These are phyloP conservation scores for Fukomys damarensis DNA, from an alignment of 2,113 vertebrate genomes.

Conservation along the genomic window DNA sequence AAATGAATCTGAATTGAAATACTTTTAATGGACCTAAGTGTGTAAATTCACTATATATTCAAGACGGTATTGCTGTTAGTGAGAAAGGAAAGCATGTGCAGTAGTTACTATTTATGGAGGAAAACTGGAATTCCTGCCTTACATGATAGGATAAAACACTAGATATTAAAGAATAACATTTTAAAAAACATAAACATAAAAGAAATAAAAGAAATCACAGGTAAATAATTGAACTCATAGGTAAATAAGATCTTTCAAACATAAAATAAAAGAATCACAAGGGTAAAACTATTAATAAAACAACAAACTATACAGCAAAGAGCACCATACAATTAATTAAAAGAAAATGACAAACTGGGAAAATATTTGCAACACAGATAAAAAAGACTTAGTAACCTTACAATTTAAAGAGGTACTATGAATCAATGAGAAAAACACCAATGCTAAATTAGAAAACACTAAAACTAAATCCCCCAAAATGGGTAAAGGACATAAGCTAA, in stretches of 20 bases:
- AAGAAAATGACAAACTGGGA: slow-evolving; percentile 50
- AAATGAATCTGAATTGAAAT: neutral
- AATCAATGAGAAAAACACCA: slow-evolving; percentile 4
- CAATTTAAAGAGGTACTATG: neutral
- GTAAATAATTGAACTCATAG: neutral
- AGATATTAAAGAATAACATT: slow-evolving; percentile 23
- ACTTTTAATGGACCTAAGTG: neutral
- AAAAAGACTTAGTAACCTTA: neutral
- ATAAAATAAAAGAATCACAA: slow-evolving; percentile 16
- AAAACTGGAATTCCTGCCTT: neutral
- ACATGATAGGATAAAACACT: neutral
- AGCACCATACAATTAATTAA: slow-evolving; percentile 11
- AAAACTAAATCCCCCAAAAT: slow-evolving; percentile 30
- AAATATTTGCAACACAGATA: slow-evolving; percentile 38
- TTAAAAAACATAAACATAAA: neutral
- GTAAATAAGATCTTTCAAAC: slow-evolving; percentile 45
- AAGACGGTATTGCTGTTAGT: neutral
- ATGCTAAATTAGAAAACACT: neutral
- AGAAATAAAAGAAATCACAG: slow-evolving; percentile 41
- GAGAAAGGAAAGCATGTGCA: accelerated
- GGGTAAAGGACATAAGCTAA: slow-evolving; percentile 15
- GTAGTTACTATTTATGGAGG: neutral
- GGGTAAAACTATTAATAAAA: slow-evolving; percentile 25
- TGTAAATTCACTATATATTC: neutral
- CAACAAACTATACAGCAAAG: neutral